Evolutionary conservation across 1,140 invertebrate genomes (phyloP), one percentile per base, ranked within the genome.

Genomic region (Megalopta genalis): DNA sequence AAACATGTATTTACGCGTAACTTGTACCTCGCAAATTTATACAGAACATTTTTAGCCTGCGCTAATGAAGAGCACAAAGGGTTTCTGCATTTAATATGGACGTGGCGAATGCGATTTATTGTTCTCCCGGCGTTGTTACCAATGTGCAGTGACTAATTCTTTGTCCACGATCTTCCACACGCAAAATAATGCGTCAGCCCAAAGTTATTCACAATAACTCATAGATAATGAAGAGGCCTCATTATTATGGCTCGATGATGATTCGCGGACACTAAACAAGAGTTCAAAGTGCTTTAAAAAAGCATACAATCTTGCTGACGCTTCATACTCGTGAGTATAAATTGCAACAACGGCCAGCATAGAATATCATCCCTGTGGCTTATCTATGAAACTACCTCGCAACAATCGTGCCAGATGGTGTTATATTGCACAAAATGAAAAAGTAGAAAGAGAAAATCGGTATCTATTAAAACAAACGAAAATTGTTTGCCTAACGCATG

Each of bases 211-310:
- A n/a, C 21, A 21, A 57, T 57, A 57, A n/a, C 54, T n/a, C 21
- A 57, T 57, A 21, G 6, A 27, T 27, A 27, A 27, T 25, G 23
- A 14, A 14, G 32, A 32, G 1, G 10, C 21, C 23, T 14, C 59
- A 60, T 27, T 60, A 12, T 60, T 27, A 60, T 60, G 14, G 23
- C 21, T n/a, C 21, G 5, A 8, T 8, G 5, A n/a, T 7, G 25
- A 60, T 27, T 25, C 25, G 12, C 10, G 59, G 42, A 3, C 42
- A 14, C 18, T 25, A 71, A 77, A 71, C 68, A 63, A 42, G 62
- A 27, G 39, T 12, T 42, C 3, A 9, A n/a, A 2, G 0, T 52
- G 37, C 21, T 0, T 37, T 52, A 7, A 27, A 63, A 49, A 46
- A 42, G 52, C 27, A 21, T 27, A 2, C 18, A 9, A 9, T 4